Base-by-base conservation (phyloP, 2,797 vertebrate species). In the Enteromius viviparus region DNA sequence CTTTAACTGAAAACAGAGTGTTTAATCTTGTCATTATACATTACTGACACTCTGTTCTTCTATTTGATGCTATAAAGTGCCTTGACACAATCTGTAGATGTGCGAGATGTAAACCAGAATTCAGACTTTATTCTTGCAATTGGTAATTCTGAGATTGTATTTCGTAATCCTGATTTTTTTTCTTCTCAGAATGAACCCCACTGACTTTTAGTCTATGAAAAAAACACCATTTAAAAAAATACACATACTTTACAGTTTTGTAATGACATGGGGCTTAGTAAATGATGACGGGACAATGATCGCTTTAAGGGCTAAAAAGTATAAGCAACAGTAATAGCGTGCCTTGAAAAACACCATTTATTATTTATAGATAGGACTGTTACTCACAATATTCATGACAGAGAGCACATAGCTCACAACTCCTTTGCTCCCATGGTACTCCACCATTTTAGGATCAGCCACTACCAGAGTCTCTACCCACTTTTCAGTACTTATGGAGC, bases 381-480 rank as follows among this genome's bases (percentile, higher is more conserved):
- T 58, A 95, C 97, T 97, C 89, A 98, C 98, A 89, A 99, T 99
- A 91, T 99, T 99, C 97, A 99, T 99, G 87, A 99, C 92, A 0
- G 97, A 96, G 79, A 99, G 94, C 83, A 97, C 93, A 0, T 99
- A 99, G 90, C 90, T 96, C 91, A 98, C 97, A 7, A 97, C 94
- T 0, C 92, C 91, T 5, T 93, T 92, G 6, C 91, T 96, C 29
- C 98, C 97, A 0, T 99, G 97, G 87, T 97, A 95, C 86, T 98
- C 96, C 83, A 98, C 94, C 98, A 99, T 99, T 88, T 98, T 99
- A 29, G 95, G 70, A 85, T 99, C 98, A 0, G 97, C 98, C 83
- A 99, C 98, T 90, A 99, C 98, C 92, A 99, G 91, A 0, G 97
- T 97, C 88, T 99, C 98, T 91, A 99, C 98, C 98, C 98, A 99